Conservation (phyloP, 2,797 vertebrate species). For the Gila robusta region DNA sequence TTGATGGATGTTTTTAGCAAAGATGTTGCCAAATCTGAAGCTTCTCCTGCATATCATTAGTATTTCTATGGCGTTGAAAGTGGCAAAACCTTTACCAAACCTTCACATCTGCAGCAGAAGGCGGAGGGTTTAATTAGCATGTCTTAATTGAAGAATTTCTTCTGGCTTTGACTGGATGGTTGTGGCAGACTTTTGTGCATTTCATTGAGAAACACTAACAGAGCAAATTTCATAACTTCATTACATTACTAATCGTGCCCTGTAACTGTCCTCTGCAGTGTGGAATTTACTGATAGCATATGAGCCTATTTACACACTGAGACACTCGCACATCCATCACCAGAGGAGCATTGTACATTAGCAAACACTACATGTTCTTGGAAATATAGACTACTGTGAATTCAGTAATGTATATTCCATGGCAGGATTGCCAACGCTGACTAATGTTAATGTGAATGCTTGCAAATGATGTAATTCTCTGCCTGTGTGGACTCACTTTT, state of each 20-base stretch:
- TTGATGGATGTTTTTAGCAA: slow-evolving; percentile 44
- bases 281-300: slow-evolving; percentile 2
- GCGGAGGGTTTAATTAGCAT: background rate
- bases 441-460: slow-evolving; percentile 39
- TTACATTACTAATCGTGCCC: slow-evolving; percentile 14
- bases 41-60: slow-evolving; percentile 22
- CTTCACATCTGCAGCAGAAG: slow-evolving; percentile 22
- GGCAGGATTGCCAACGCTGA: slow-evolving; percentile 29
- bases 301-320: slow-evolving; percentile 9
- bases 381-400: slow-evolving; percentile 29
- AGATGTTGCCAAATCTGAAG: slow-evolving; percentile 38
- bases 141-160: slow-evolving; percentile 4
- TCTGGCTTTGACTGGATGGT: background rate
- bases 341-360: background rate
- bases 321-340: background rate
- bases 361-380: slow-evolving; percentile 47
- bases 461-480: slow-evolving; percentile 42
- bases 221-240: slow-evolving; percentile 3
- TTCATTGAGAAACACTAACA: slow-evolving; percentile 40
- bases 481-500: slow-evolving; percentile 10
- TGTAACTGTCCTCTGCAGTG: slow-evolving; percentile 2
- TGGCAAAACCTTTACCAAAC: slow-evolving; percentile 14
- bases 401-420: slow-evolving; percentile 14
- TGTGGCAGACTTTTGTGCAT: slow-evolving; percentile 25
- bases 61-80: slow-evolving; percentile 36